phyloP scores from a whole-genome alignment of 2,888 invertebrate species.

The Latheticus oryzae region DNA sequence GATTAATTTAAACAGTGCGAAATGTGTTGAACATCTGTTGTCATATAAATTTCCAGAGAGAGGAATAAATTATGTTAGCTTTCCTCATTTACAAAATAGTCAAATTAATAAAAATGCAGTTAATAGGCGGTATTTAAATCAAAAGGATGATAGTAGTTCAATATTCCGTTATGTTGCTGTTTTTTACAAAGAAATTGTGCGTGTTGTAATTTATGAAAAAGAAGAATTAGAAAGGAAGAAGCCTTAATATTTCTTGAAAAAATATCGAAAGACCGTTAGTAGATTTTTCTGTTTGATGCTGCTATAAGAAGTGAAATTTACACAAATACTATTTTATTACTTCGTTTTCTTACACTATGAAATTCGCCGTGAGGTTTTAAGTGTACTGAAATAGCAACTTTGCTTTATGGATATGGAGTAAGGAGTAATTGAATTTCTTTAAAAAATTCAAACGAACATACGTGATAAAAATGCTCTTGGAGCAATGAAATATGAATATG shows the following conservation, averaged over 20 bases:
- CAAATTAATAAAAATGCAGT: constrained; percentile 14
- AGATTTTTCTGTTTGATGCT: constrained; percentile 1
- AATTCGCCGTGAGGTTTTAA: constrained; percentile 1
- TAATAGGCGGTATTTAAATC: constrained; percentile 7
- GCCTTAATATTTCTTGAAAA: not conserved
- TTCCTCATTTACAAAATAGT: constrained; percentile 12
- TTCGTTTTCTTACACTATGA: constrained; percentile 2
- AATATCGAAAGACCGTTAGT: constrained; percentile 8
- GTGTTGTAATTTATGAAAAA: too few relatives aligned
- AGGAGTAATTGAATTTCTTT: constrained; percentile 10
- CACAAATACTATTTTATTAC: constrained; percentile 1
- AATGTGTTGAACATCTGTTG: constrained; percentile 33
- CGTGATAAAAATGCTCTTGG: not conserved
- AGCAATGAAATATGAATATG: too few relatives aligned
- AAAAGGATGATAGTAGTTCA: too few relatives aligned
- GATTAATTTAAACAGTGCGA: constrained; percentile 28
- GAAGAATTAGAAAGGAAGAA: constrained; percentile 2
- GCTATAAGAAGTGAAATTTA: constrained; percentile 4
- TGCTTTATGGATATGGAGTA: constrained; percentile 7
- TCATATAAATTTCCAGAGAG: constrained; percentile 31
- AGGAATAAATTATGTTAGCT: constrained; percentile 26
- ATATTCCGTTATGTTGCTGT: constrained; percentile 2
- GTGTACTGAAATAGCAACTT: too few relatives aligned
- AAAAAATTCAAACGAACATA: not conserved
- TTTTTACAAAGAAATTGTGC: not conserved